Evolutionary conservation across 1,140 invertebrate species (phyloP).

Genomic region (Belonocnema kinseyi): DNA sequence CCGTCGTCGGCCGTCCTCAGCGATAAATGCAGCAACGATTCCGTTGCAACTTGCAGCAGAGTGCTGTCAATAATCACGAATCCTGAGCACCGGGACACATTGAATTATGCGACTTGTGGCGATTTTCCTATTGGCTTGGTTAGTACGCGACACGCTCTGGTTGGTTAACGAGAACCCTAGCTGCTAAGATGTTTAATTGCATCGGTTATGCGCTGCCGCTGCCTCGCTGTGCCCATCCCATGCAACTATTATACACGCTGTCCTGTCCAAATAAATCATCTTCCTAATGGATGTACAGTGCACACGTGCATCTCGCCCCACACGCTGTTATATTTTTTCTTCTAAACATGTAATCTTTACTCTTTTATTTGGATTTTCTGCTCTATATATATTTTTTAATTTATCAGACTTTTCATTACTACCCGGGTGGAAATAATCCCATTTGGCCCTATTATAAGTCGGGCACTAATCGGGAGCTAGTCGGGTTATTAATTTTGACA

Average conservation of each 20-base stretch:
- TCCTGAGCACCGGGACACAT: slow-evolving; percentile 6
- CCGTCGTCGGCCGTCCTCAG: slow-evolving; percentile 28
- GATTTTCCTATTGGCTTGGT: slow-evolving; percentile 49
- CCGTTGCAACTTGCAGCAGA: slow-evolving; percentile 35
- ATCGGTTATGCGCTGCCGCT: slow-evolving; percentile 43
- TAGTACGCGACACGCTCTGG: slow-evolving; percentile 59
- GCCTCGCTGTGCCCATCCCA: slow-evolving; percentile 11
- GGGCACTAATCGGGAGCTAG: too few relatives aligned
- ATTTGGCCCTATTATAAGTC: too few relatives aligned
- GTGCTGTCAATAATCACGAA: slow-evolving; percentile 36
- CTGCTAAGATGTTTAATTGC: slow-evolving; percentile 55
- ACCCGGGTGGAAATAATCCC: too few relatives aligned
- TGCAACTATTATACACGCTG: slow-evolving; percentile 19
- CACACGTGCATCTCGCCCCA: not conserved
- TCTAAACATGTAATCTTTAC: not conserved
- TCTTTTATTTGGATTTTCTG: not conserved
- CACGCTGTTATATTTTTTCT: not conserved
- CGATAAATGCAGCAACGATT: slow-evolving; percentile 32
- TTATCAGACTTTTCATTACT: too few relatives aligned
- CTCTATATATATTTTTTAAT: too few relatives aligned
- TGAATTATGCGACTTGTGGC: slow-evolving; percentile 27
- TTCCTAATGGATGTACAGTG: slow-evolving; percentile 9
- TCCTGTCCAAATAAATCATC: slow-evolving; percentile 22
- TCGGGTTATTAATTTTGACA: too few relatives aligned
- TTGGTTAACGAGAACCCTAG: slow-evolving; percentile 57